Conservation (phyloP, 2,888 invertebrate species). For the Stenichneumon culpator region DNA sequence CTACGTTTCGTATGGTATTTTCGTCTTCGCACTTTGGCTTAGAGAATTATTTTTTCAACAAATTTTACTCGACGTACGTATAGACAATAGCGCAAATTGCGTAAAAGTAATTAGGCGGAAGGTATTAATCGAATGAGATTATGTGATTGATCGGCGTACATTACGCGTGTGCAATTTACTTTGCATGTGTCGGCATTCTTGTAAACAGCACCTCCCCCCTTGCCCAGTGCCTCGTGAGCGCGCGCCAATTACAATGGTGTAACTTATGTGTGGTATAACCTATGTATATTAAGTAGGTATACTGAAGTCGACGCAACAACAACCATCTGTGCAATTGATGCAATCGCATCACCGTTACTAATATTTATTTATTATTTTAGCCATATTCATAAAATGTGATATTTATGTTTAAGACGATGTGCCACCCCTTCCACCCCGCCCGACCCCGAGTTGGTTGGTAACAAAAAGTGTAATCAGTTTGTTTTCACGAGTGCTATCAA, state of each 20-base stretch:
- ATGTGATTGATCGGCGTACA: neutral
- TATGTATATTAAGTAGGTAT: slow-evolving; percentile 36
- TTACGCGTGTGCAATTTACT: neutral
- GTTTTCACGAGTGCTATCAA: neutral
- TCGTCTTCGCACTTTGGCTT: too few relatives aligned
- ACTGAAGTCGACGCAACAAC: slow-evolving; percentile 55
- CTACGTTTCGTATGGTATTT: too few relatives aligned
- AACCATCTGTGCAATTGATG: slow-evolving; percentile 49
- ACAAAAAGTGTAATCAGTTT: neutral
- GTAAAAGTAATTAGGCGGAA: neutral
- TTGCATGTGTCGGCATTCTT: neutral
- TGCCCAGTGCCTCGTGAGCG: neutral
- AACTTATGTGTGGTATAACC: neutral
- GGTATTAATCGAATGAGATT: neutral
- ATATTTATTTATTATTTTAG: slow-evolving; percentile 74
- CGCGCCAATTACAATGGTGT: neutral
- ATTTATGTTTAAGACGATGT: slow-evolving; percentile 76
- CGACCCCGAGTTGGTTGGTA: neutral
- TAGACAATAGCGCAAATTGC: neutral
- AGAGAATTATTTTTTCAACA: neutral
- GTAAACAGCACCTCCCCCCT: neutral
- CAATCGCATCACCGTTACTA: slow-evolving; percentile 67
- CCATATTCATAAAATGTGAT: slow-evolving; percentile 80
- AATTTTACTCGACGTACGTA: neutral
- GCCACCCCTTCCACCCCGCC: neutral